Evolutionary conservation across 2,888 invertebrate genomes (phyloP), one percentile per base, ranked within the genome.

Genomic region (Molanna angustata): DNA sequence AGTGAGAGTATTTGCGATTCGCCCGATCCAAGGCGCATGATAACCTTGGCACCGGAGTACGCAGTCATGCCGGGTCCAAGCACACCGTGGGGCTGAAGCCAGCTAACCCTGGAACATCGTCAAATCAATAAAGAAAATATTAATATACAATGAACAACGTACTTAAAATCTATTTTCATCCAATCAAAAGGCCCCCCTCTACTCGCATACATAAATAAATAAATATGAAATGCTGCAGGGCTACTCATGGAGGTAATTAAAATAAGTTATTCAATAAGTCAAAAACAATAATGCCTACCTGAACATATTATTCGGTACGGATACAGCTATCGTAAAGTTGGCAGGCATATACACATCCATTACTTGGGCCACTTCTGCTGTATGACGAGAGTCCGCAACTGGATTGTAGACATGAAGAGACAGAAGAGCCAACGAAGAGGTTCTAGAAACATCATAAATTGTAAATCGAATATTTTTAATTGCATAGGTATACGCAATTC

Each of bases 321-420:
- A 44, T 20, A 71, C 61, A 0, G 69, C 68, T 0, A 75, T 65
- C 19, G 75, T 74, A 55, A 76, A 72, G 60, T 81, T 83, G 60
- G 84, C 74, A 0, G 85, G 85, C 3, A 85, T 63, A 60, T 85
- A 85, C 1, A 81, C 80, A 1, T 86, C 82, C 52, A 86, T 67
- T 0, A 86, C 85, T 62, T 85, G 82, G 54, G 84, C 82, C n/a
- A 85, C 78, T 17, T 84, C 78, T 1, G 83, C 84, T 6, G 80
- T 78, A 61, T 86, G 85, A 63, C 83, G 80, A 0, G 83, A 74
- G 62, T 82, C 80, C 0, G 80, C 69, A 7, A 87, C 70, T 0
- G 86, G 85, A 60, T 86, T 86, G 54, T 83, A 84, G 0, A 73
- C 72, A 1, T 72, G 70, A 0, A 76, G 59, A 1, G 72, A 70